These are phyloP conservation scores for Eriosoma lanigerum DNA, from an alignment of 1,140 invertebrate genomes.

Conservation along the genomic window DNA sequence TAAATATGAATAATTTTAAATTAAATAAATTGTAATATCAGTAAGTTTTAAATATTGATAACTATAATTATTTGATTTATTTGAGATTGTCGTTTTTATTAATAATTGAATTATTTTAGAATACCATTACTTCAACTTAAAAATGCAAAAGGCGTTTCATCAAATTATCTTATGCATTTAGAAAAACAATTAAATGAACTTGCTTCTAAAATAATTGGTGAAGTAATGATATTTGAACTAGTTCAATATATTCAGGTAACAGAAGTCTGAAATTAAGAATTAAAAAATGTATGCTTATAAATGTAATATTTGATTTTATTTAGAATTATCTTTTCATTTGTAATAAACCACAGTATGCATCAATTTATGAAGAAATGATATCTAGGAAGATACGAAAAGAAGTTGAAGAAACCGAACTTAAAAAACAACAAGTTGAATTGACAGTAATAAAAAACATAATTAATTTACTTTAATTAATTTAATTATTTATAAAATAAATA, in stretches of 20 bases:
- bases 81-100: too few relatives aligned
- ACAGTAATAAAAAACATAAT: too few relatives aligned
- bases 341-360: slow-evolving; percentile 72
- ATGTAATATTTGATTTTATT: slow-evolving; percentile 34
- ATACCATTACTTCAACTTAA: slow-evolving; percentile 66
- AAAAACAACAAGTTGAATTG: slow-evolving; percentile 66
- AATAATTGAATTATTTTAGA: slow-evolving; percentile 58
- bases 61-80: too few relatives aligned
- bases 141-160: slow-evolving; percentile 71
- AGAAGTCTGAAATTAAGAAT: not conserved
- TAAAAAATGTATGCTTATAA: not conserved
- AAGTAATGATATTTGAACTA: slow-evolving; percentile 78
- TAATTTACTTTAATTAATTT: too few relatives aligned
- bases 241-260: slow-evolving; percentile 66
- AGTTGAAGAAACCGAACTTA: slow-evolving; percentile 63
- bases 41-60: too few relatives aligned
- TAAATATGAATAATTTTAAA: too few relatives aligned
- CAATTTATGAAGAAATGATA: slow-evolving; percentile 84
- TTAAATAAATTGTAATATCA: too few relatives aligned
- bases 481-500: not conserved
- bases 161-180: slow-evolving; percentile 63
- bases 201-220: slow-evolving; percentile 65
- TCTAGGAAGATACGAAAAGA: slow-evolving; percentile 66
- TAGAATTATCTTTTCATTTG: slow-evolving; percentile 70
- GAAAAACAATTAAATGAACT: slow-evolving; percentile 64